Evolutionary conservation across 2,797 vertebrate genomes (phyloP).

Genomic region (Tokudaia muenninki): DNA sequence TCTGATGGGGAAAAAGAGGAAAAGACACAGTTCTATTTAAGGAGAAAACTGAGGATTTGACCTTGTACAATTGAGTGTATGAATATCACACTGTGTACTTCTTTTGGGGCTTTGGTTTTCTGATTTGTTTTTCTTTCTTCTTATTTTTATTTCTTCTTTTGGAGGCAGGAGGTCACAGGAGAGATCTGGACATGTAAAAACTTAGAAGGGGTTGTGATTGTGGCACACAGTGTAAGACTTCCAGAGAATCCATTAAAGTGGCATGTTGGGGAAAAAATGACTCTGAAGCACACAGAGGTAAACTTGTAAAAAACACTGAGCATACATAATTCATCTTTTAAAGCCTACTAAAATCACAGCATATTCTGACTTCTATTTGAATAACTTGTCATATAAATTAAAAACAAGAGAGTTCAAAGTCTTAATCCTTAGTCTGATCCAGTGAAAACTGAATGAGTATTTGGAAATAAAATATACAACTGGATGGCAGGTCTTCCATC

Average conservation of each 20-base stretch:
- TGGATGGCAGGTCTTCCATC: not conserved
- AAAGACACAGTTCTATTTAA: not conserved
- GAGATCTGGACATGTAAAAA: not conserved
- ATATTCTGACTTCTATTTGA: not conserved
- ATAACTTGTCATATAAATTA: not conserved
- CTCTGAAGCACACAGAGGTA: not conserved
- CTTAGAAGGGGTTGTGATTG: not conserved
- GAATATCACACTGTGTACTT: not conserved
- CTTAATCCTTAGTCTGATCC: not conserved
- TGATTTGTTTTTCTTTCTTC: not conserved
- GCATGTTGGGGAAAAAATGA: not conserved
- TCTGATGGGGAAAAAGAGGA: not conserved
- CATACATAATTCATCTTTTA: not conserved
- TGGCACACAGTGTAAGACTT: not conserved
- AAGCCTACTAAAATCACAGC: not conserved
- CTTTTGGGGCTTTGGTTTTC: not conserved
- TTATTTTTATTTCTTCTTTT: not conserved
- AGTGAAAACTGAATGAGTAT: slow-evolving; percentile 23
- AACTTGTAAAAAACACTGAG: not conserved
- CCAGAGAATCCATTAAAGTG: not conserved
- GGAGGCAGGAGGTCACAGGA: not conserved
- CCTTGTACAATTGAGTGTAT: not conserved
- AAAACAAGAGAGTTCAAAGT: not conserved
- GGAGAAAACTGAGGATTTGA: not conserved
- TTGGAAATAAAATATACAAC: not conserved